phyloP scores from a whole-genome alignment of 2,113 vertebrate genomes.

The Talpa occidentalis region DNA sequence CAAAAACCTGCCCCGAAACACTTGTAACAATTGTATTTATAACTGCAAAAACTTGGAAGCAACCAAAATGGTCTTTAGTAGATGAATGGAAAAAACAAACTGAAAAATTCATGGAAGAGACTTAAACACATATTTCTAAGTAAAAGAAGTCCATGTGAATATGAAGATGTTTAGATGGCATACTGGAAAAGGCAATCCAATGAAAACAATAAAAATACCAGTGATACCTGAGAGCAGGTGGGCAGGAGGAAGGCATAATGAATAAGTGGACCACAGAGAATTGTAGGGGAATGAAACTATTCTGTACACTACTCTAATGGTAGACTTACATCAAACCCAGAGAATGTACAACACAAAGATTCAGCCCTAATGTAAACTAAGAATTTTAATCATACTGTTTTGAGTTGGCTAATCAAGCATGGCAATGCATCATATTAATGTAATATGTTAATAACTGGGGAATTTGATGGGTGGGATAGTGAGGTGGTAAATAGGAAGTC shows the following conservation, averaged over 20 bases:
- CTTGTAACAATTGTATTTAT: background rate
- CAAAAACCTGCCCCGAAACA: background rate
- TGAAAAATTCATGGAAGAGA: background rate
- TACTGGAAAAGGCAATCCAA: background rate
- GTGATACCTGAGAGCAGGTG: too few species aligned
- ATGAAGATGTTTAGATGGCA: background rate
- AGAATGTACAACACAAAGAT: background rate
- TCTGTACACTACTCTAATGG: background rate
- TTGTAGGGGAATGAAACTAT: background rate
- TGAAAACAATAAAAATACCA: background rate
- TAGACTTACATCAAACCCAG: background rate
- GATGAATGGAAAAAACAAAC: background rate
- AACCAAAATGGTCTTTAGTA: background rate
- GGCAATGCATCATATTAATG: background rate
- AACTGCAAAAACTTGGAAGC: background rate
- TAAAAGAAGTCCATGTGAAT: background rate
- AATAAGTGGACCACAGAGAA: too few species aligned
- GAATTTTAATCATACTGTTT: background rate
- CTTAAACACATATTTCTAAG: background rate
- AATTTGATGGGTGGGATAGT: background rate
- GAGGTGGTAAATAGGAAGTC: background rate
- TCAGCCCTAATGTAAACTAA: background rate
- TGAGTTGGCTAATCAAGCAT: too few species aligned
- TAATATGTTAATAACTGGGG: background rate
- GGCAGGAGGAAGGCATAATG: fast-evolving